Evolutionary conservation across 2,888 invertebrate genomes (phyloP).

Genomic region (Nesidiocoris tenuis): DNA sequence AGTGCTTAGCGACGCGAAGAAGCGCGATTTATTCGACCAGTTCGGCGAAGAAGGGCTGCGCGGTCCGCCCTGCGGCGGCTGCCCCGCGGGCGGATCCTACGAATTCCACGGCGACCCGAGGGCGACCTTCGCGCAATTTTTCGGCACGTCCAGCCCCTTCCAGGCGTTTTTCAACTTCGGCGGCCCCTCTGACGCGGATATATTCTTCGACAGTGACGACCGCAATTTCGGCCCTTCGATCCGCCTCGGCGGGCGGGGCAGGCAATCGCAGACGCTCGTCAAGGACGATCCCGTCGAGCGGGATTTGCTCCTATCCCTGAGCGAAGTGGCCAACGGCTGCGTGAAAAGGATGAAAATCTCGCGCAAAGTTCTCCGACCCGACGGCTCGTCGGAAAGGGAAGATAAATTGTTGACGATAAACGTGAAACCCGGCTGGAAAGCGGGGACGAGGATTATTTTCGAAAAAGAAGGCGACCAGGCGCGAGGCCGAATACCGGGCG

Average conservation of each 20-base stretch:
- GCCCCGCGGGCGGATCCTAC: constrained; percentile 57
- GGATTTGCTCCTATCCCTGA: constrained; percentile 86
- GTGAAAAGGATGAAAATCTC: constrained; percentile 99
- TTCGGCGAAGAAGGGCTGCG: constrained; percentile 44
- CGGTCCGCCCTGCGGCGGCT: background rate
- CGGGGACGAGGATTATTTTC: constrained; percentile 97
- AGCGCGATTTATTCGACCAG: constrained; percentile 46
- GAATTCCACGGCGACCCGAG: constrained; percentile 93
- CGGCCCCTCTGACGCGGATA: constrained; percentile 23
- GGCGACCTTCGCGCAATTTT: constrained; percentile 97
- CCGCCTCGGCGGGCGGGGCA: constrained; percentile 53
- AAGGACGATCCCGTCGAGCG: constrained; percentile 90
- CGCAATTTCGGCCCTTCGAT: constrained; percentile 68
- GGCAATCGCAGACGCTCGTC: constrained; percentile 62
- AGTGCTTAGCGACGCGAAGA: constrained; percentile 47
- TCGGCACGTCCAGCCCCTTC: constrained; percentile 92
- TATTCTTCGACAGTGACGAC: constrained; percentile 64
- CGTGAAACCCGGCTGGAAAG: constrained; percentile 97
- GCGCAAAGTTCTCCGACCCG: constrained; percentile 78
- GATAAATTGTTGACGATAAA: constrained; percentile 93
- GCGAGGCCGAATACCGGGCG: constrained; percentile 89
- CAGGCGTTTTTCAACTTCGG: constrained; percentile 66
- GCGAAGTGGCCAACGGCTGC: constrained; percentile 90
- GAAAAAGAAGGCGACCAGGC: constrained; percentile 94
- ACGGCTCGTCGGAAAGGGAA: constrained; percentile 81